Evolutionary conservation across 2,113 vertebrate genomes (phyloP), one percentile per base, ranked within the genome.

Genomic region (Lates calcarifer): DNA sequence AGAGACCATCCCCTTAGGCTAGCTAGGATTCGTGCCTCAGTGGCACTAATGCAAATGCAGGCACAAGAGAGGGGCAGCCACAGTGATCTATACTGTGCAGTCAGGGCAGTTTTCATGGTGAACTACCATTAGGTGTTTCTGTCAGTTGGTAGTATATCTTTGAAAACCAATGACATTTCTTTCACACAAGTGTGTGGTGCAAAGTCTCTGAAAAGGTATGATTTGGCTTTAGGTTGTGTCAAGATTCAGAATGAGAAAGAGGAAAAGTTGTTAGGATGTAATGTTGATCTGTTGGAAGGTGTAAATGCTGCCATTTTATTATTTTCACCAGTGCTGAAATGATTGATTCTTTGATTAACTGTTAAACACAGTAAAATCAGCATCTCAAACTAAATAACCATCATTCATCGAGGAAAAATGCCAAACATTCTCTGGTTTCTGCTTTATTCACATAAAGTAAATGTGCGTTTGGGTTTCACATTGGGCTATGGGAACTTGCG

Each of bases 11-110:
- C 85, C 86, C 67, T 87, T 69, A 87, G 84, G 89, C 78, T 85
- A 77, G 87, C 74, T 77, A 74, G 74, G 78, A 76, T 87, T 90
- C 77, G 33, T 84, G 84, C 89, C 76, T 89, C 83, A 53, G 74
- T 87, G 85, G 79, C 83, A 81, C 74, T 87, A 90, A 93, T 89
- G 88, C 74, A 90, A 90, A 93, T 87, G 55, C 73, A 76, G 53
- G 14, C 68, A 76, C 33, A 73, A 62, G 49, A 81, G 41, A 80
- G 86, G 69, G 71, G 61, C 57, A 56, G 69, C 61, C 81, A 71
- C 13, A 70, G 66, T 53, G 5, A 63, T 75, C 53, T 67, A 61
- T 10, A n/a, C 43, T 53, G 65, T 53, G 22, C 22, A 39, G 29
- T 68, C 47, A 53, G 29, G 20, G 29, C 29, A 51, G 47, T 68